phyloP scores from a whole-genome alignment of 1,140 invertebrate genomes.

The Leptonema lineaticorne region DNA sequence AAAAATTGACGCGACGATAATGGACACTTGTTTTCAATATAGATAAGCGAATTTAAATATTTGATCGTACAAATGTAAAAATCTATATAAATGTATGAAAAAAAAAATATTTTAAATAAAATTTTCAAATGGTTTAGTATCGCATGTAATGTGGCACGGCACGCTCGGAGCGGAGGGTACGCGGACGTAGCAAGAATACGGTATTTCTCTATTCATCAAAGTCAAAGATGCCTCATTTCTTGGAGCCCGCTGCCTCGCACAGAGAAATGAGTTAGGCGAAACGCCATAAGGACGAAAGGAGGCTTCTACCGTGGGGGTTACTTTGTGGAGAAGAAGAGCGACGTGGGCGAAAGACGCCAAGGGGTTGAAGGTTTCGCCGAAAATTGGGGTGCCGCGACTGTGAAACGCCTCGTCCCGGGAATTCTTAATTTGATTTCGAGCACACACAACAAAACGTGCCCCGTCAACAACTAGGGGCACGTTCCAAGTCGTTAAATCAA shows the following conservation, averaged over 20 bases:
- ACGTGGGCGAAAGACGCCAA: background rate
- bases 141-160: background rate
- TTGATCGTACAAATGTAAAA: too few species aligned
- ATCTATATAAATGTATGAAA: background rate
- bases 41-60: too few species aligned
- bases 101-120: background rate
- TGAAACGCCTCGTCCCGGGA: conserved; percentile 21
- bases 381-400: background rate
- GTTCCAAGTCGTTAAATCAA: conserved; percentile 4
- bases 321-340: background rate
- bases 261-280: conserved; percentile 21
- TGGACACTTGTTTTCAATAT: too few species aligned
- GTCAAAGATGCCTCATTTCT: conserved; percentile 40
- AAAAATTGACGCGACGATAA: too few species aligned
- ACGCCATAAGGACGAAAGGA: too few species aligned
- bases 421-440: conserved; percentile 41
- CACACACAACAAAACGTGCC: conserved; percentile 34
- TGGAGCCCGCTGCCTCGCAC: conserved; percentile 11
- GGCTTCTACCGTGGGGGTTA: background rate
- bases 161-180: conserved; percentile 2
- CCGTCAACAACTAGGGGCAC: background rate
- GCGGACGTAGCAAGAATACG: conserved; percentile 37
- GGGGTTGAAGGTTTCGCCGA: background rate
- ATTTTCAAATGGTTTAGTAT: background rate
- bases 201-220: conserved; percentile 40